Evolutionary conservation across 2,888 invertebrate genomes (phyloP), one percentile per base, ranked within the genome.

Genomic region (Leptinotarsa haldemani): DNA sequence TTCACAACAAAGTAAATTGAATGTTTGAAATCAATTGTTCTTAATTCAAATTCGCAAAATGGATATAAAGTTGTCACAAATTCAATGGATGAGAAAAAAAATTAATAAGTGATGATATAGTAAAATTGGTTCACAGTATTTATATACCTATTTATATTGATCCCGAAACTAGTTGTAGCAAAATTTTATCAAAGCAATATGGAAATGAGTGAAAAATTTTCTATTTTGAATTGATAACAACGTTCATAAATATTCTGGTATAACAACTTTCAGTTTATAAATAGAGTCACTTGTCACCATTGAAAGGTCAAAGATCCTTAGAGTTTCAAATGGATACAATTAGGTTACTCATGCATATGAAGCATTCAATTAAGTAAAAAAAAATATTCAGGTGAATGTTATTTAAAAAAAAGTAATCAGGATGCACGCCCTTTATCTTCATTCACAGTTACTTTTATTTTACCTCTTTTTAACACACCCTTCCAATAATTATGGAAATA

Each of bases 271-370:
- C 15, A 61, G 30, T 30, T 40, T n/a, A 61, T 61, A 61, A 61
- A 40, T 61, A 61, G n/a, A 40, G 18, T 30, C 7, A 61, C 3
- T 61, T 25, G 61, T 61, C 61, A 61, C n/a, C 30, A 30, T 1
- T 30, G 61, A 61, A n/a, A 61, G 61, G 61, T 61, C 61, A 61
- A 61, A 61, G 61, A 61, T 61, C 61, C 30, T 61, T 15, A 9
- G 1, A 30, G 12, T 53, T 53, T 53, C 53, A n/a, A 53, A 53
- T 18, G n/a, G 53, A n/a, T 53, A n/a, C 12, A 48, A 16, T 22
- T 22, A 56, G 12, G 18, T 56, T 61, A 25, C 13, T 61, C 25
- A 25, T 16, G 30, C 25, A 40, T 20, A 40, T 30, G 40, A 30
- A 25, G 30, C 9, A 40, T 18, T 20, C 12, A n/a, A 18, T 50